These are phyloP conservation scores for Leptatherina wallacei DNA, from an alignment of 2,797 vertebrate species.

Conservation along the genomic window DNA sequence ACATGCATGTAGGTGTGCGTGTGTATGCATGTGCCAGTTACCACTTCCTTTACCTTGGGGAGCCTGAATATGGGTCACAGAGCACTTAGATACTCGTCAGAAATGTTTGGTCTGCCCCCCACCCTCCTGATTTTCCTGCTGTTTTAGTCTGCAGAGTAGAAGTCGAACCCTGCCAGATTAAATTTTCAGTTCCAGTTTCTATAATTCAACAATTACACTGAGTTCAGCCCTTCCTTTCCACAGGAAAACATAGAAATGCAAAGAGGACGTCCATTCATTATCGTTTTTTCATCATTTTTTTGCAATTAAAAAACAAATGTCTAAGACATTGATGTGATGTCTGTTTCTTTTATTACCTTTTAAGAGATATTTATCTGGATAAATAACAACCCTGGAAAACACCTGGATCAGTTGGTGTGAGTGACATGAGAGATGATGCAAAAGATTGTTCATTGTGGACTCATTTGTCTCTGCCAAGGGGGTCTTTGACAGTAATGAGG, in stretches of 20 bases:
- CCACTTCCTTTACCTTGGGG: constrained; percentile 66
- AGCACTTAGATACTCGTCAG: constrained; percentile 72
- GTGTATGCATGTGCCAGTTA: constrained; percentile 13
- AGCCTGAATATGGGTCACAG: constrained; percentile 71
- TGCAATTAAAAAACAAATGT: not conserved
- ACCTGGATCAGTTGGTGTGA: constrained; percentile 1
- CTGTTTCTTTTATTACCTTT: not conserved
- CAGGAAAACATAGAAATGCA: constrained; percentile 42
- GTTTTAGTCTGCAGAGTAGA: constrained; percentile 52
- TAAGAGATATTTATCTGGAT: not conserved
- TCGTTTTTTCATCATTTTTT: constrained; percentile 13
- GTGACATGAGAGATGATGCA: constrained; percentile 25
- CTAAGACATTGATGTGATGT: not conserved
- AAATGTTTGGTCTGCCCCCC: constrained; percentile 46
- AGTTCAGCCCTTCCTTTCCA: constrained; percentile 45
- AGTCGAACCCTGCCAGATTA: constrained; percentile 55
- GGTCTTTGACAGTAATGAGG: constrained; percentile 50
- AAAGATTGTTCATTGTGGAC: constrained; percentile 21
- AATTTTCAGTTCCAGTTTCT: constrained; percentile 70
- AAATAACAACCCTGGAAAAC: constrained; percentile 7
- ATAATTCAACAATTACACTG: constrained; percentile 70
- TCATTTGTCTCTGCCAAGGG: constrained; percentile 40
- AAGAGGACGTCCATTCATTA: constrained; percentile 15
- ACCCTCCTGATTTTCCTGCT: constrained; percentile 27
- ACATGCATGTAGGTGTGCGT: not conserved